A percentile compares a stretch with the other conserved stretches of the same genome.
These are phyloP conservation scores for Brachionus asplanchnoidis DNA, from an alignment of 1,140 invertebrate species.

Conservation along the genomic window DNA sequence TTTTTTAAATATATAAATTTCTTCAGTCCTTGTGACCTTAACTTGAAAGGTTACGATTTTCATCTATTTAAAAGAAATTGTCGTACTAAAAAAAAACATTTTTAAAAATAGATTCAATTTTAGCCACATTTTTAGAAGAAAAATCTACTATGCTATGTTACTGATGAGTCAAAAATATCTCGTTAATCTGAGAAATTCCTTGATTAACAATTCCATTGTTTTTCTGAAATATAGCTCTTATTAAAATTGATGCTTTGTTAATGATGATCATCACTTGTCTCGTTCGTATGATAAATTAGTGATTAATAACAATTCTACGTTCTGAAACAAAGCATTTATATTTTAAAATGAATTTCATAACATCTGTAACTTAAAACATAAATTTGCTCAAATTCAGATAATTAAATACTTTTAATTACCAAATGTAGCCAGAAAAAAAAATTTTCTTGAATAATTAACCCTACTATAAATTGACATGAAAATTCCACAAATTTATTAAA, in stretches of 20 bases:
- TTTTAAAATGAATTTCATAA: neutral
- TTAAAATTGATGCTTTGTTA: neutral
- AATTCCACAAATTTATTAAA: neutral
- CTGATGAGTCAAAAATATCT: neutral
- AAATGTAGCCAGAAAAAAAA: neutral
- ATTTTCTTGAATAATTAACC: neutral
- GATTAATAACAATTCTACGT: neutral
- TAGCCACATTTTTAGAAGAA: neutral
- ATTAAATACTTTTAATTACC: too few relatives aligned
- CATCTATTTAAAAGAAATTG: neutral
- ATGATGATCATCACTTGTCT: conserved; percentile 9
- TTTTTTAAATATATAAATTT: neutral
- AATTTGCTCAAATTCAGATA: too few relatives aligned
- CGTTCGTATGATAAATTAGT: conserved; percentile 3
- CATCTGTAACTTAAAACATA: too few relatives aligned
- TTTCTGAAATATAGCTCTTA: neutral
- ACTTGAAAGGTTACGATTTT: neutral
- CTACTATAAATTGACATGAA: neutral
- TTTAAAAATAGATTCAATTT: neutral
- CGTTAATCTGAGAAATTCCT: neutral
- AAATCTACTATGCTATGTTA: neutral
- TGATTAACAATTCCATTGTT: neutral
- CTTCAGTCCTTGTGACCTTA: neutral
- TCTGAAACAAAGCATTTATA: neutral
- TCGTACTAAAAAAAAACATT: neutral